These are phyloP conservation scores for Falco concolor DNA, from an alignment of 2,797 vertebrate genomes.

Conservation along the genomic window DNA sequence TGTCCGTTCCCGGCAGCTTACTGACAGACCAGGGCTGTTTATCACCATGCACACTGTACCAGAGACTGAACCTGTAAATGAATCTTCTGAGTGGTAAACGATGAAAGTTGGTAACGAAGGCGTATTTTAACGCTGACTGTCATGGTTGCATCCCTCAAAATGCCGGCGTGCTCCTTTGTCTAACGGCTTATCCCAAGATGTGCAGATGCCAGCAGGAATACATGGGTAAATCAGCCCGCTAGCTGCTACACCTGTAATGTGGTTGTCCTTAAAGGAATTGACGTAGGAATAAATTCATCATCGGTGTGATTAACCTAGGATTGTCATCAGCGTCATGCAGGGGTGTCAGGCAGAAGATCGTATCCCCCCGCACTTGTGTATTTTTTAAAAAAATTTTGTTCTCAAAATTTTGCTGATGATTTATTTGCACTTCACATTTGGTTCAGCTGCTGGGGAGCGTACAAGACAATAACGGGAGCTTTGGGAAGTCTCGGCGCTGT, in stretches of 20 bases:
- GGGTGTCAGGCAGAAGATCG: not conserved
- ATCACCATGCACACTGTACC: not conserved
- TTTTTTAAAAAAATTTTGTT: not conserved
- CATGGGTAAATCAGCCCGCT: not conserved
- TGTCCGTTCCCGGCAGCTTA: rapidly evolving
- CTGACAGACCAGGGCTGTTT: rapidly evolving
- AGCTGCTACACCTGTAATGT: constrained; percentile 22
- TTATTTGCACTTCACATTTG: not conserved
- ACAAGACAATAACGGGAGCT: not conserved
- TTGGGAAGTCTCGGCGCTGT: constrained; percentile 29
- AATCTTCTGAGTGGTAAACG: not conserved
- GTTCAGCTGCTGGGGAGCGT: rapidly evolving
- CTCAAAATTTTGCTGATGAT: not conserved
- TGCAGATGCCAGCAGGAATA: constrained; percentile 21
- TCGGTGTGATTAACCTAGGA: constrained; percentile 48
- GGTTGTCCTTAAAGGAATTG: constrained; percentile 14
- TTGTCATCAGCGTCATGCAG: constrained; percentile 28
- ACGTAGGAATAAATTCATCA: constrained; percentile 51
- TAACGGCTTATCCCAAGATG: constrained; percentile 11
- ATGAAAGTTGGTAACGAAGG: not conserved
- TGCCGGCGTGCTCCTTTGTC: constrained; percentile 53
- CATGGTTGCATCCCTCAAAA: constrained; percentile 46
- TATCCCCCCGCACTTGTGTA: not conserved
- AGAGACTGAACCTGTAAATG: not conserved
- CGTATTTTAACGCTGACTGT: not conserved